Conservation (phyloP, 2,113 vertebrate species). For the Varanus salvator region DNA sequence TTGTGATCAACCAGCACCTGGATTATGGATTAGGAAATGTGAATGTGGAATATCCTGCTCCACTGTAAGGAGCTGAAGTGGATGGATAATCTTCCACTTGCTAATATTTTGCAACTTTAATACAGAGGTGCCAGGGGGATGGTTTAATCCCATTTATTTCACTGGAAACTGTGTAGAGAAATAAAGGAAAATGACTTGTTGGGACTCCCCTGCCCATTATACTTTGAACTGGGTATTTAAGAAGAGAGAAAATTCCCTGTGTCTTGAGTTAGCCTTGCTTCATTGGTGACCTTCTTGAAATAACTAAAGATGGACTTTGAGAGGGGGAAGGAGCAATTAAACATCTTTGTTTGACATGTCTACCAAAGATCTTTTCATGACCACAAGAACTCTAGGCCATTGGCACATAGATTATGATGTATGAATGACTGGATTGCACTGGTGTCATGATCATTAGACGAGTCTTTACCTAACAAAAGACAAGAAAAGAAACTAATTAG, state of each 20-base stretch:
- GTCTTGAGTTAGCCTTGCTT: conserved; percentile 3
- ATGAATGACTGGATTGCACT: not conserved
- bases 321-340: not conserved
- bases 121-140: not conserved
- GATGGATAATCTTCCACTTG: not conserved
- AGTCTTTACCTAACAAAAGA: not conserved
- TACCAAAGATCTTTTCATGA: not conserved
- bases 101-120: not conserved
- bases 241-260: conserved; percentile 44
- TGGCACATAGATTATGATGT: not conserved
- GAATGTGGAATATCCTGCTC: not conserved
- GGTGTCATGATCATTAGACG: rapidly evolving
- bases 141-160: conserved; percentile 7
- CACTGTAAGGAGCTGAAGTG: not conserved
- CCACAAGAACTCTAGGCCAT: not conserved
- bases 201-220: not conserved
- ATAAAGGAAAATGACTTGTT: not conserved
- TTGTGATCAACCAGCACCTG: not conserved
- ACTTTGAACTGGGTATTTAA: not conserved
- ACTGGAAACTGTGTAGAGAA: conserved; percentile 2
- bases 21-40: not conserved
- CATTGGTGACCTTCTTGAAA: not conserved
- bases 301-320: conserved; percentile 14
- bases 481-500: conserved; percentile 9
- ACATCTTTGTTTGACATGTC: not conserved